These are phyloP conservation scores for Acrobasis repandana DNA, from an alignment of 2,888 invertebrate species.

Conservation along the genomic window DNA sequence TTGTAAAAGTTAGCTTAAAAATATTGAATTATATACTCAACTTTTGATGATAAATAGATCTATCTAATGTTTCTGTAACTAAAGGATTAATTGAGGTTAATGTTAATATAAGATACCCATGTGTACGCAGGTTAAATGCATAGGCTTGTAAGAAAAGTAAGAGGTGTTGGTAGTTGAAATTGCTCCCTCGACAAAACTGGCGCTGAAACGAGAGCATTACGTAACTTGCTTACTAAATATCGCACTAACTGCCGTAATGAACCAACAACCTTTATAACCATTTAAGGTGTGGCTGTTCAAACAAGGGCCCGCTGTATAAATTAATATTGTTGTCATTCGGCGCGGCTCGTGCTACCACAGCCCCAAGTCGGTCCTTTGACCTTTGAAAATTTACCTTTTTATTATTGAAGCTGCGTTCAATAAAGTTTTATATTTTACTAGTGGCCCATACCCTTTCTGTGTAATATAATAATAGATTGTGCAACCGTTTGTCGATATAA, in stretches of 20 bases:
- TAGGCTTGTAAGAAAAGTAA: too few relatives aligned
- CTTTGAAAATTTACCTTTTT: background rate
- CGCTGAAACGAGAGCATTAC: background rate
- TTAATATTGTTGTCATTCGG: constrained; percentile 18
- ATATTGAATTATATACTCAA: too few relatives aligned
- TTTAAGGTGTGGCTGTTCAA: constrained; percentile 11
- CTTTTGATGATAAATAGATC: too few relatives aligned
- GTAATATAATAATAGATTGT: too few relatives aligned
- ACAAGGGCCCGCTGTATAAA: constrained; percentile 10
- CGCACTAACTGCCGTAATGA: constrained; percentile 3
- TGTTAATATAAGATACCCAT: too few relatives aligned
- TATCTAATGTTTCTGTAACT: too few relatives aligned
- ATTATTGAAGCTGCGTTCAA: background rate
- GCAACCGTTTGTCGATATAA: too few relatives aligned
- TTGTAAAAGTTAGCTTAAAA: too few relatives aligned
- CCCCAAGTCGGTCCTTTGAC: background rate
- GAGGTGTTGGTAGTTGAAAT: too few relatives aligned
- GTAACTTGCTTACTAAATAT: constrained; percentile 8
- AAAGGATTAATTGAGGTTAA: too few relatives aligned
- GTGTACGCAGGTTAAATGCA: too few relatives aligned
- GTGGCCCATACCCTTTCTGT: too few relatives aligned
- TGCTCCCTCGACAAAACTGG: background rate
- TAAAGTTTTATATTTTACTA: background rate
- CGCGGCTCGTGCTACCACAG: background rate
- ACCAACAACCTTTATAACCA: background rate